These are phyloP conservation scores for Pipra filicauda DNA, from an alignment of 2,113 vertebrate genomes.

Conservation along the genomic window DNA sequence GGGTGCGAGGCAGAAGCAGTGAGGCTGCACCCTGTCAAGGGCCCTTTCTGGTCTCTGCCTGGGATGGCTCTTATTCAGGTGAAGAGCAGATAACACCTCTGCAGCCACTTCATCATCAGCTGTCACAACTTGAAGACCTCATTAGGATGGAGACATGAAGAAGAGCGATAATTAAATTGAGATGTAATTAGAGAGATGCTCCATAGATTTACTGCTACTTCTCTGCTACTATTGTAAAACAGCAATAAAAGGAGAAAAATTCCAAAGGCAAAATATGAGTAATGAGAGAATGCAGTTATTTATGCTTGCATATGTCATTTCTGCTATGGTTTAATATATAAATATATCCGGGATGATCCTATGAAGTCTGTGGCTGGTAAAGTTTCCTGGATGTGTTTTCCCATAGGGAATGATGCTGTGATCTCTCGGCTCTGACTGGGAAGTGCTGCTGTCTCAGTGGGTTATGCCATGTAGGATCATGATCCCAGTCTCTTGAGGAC, in stretches of 20 bases:
- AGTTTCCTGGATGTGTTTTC: background rate
- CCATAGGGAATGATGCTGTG: background rate
- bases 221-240: background rate
- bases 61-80: background rate
- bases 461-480: background rate
- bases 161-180: background rate
- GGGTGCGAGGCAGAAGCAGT: background rate
- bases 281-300: background rate
- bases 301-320: background rate
- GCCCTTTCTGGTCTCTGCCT: background rate
- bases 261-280: background rate
- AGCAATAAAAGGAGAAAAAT: conserved; percentile 1
- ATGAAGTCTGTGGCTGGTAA: background rate
- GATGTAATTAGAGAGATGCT: background rate
- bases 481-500: background rate
- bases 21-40: background rate
- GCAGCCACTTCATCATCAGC: background rate
- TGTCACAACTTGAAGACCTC: background rate
- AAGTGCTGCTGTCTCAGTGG: background rate
- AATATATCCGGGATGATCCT: background rate
- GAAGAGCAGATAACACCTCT: conserved; percentile 11
- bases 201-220: background rate
- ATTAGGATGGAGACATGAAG: background rate
- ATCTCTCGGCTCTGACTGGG: background rate
- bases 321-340: background rate